Percentiles rank a stretch among this genome's conserved stretches.
Conservation (phyloP, 2,888 invertebrate genomes). For the Limnephilus marmoratus region DNA sequence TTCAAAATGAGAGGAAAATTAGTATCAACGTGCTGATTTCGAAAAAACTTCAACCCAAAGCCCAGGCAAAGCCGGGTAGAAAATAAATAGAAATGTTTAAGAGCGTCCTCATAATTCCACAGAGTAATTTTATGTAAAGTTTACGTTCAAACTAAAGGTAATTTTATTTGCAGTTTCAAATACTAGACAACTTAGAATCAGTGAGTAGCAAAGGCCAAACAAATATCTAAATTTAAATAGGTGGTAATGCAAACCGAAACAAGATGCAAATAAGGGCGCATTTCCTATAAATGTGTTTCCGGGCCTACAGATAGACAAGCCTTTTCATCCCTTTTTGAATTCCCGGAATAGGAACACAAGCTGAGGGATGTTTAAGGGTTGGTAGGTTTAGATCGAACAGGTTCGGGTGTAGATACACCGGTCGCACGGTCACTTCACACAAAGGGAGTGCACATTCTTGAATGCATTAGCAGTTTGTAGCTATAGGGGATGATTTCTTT, state of each 20-base stretch:
- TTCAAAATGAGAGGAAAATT: too few species aligned
- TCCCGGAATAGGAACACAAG: slow-evolving; percentile 11
- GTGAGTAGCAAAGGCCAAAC: too few species aligned
- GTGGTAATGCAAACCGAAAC: neutral
- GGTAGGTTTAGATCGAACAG: slow-evolving; percentile 32
- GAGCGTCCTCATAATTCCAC: neutral
- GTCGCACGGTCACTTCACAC: slow-evolving; percentile 10
- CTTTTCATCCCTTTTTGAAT: slow-evolving; percentile 27
- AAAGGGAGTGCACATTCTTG: slow-evolving; percentile 25
- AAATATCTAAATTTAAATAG: neutral
- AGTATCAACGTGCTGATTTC: too few species aligned
- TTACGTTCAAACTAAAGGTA: too few species aligned
- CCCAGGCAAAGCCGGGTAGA: too few species aligned
- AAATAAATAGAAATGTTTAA: neutral
- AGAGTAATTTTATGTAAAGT: too few species aligned
- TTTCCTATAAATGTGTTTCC: slow-evolving; percentile 25
- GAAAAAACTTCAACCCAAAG: too few species aligned
- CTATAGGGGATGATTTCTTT: slow-evolving; percentile 12
- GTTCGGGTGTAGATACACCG: slow-evolving; percentile 2
- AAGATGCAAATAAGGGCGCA: neutral
- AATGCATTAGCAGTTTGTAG: neutral
- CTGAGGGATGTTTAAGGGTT: neutral
- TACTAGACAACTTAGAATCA: too few species aligned
- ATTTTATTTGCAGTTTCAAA: too few species aligned
- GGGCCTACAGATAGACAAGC: neutral